Percentiles rank a stretch among this genome's conserved stretches.
Evolutionary conservation across 2,888 invertebrate species (phyloP).

Genomic region (Belgica antarctica): DNA sequence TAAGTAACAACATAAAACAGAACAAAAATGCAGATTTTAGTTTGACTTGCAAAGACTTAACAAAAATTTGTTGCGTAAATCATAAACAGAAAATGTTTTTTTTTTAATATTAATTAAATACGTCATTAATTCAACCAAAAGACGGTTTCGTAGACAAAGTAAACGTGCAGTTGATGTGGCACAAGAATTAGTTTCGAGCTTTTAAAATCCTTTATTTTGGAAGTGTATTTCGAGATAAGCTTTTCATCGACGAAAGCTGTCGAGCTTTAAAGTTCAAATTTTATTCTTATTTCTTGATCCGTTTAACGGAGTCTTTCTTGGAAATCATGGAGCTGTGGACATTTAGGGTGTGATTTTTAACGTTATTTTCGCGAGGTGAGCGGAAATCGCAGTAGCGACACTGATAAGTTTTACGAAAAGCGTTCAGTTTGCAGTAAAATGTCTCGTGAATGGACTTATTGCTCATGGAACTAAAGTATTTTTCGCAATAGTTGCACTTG

Average conservation of each 20-base stretch:
- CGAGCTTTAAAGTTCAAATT: not conserved
- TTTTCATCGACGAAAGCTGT: too few species aligned
- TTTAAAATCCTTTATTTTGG: not conserved
- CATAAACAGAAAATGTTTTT: not conserved
- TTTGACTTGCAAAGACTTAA: slow-evolving; percentile 1
- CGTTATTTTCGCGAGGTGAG: not conserved
- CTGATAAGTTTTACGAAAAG: slow-evolving; percentile 24
- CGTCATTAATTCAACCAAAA: too few species aligned
- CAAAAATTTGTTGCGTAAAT: too few species aligned
- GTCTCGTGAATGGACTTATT: slow-evolving; percentile 29
- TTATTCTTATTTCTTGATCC: not conserved
- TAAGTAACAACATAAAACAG: slow-evolving; percentile 26
- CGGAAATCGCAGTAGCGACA: slow-evolving; percentile 26
- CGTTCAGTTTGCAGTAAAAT: slow-evolving; percentile 28
- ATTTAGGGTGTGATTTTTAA: slow-evolving; percentile 7
- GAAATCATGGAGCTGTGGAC: not conserved
- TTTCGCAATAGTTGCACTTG: slow-evolving; percentile 27
- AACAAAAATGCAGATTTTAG: slow-evolving; percentile 2
- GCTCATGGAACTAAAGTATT: not conserved
- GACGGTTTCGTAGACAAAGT: not conserved
- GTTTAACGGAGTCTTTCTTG: too few species aligned
- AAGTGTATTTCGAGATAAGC: not conserved
- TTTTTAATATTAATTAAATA: too few species aligned
- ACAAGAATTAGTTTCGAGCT: too few species aligned
- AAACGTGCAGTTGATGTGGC: slow-evolving; percentile 10